Evolutionary conservation across 2,113 vertebrate species (phyloP), one percentile per base, ranked within the genome.

Genomic region (Anolis sagrei): DNA sequence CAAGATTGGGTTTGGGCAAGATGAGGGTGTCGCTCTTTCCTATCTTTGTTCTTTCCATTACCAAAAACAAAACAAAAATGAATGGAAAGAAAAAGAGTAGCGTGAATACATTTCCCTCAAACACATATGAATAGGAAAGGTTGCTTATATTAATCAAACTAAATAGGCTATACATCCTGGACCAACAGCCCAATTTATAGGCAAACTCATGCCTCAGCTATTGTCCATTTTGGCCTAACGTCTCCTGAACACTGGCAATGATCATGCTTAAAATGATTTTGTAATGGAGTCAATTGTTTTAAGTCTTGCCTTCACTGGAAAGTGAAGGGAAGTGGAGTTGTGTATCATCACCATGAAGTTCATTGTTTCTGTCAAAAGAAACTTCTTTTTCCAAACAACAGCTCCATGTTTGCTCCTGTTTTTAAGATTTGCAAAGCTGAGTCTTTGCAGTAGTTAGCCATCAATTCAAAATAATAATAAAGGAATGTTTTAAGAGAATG

Each of bases 181-280:
- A 44, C 39, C 39, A 44, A 44, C 3, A 44, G 39, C 83, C 70
- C 82, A 88, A 62, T 49, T 77, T 91, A 66, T n/a, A 2, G 58
- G 87, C 89, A 95, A 93, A 90, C 90, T 87, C 34, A 77, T 5
- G 74, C 72, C 92, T 93, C 92, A 95, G 93, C 92, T 94, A 95
- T 93, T 83, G 93, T 96, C 95, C 93, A 91, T 87, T 95, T 93
- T 92, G 86, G n/a, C 72, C 86, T 91, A 81, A 90, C 79, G 69
- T 78, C 87, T 88, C 87, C 87, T 89, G 84, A 36, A 39, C 48
- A 77, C 32, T 44, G 85, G 92, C 95, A 96, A 95, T 91, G 95
- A 97, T 94, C 95, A 95, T 93, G 93, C 83, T 92, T 39, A 89
- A 0, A 74, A 88, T 86, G 77, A 81, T 0, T 0, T 76, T 76